Percentiles rank a stretch among this genome's conserved stretches.
Evolutionary conservation across 2,888 invertebrate species (phyloP).

Genomic region (Acronicta psi): DNA sequence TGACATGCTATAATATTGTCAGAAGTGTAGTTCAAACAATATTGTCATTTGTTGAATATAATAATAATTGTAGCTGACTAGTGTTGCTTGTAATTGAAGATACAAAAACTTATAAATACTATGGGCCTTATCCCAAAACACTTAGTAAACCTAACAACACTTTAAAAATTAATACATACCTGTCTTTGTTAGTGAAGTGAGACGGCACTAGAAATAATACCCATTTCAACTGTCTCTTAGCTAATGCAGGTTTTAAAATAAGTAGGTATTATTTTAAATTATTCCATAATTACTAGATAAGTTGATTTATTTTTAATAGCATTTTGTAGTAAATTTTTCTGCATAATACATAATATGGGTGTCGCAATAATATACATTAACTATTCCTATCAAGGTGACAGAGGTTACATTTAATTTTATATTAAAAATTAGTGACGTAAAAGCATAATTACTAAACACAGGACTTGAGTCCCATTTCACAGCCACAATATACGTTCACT

Average conservation of each 20-base stretch:
- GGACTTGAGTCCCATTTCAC: conserved; percentile 82
- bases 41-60: conserved; percentile 43
- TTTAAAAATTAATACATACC: not conserved
- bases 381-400: conserved; percentile 54
- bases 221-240: not conserved
- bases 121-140: conserved; percentile 6
- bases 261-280: conserved; percentile 19
- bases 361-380: conserved; percentile 49
- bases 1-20: conserved; percentile 10
- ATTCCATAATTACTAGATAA: conserved; percentile 23
- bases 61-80: conserved; percentile 75
- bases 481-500: conserved; percentile 86
- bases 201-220: not conserved
- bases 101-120: conserved; percentile 53
- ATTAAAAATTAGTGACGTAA: conserved; percentile 84
- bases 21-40: conserved; percentile 40
- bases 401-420: conserved; percentile 63
- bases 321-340: conserved; percentile 18
- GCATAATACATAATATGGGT: conserved; percentile 28
- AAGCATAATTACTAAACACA: conserved; percentile 83
- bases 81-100: conserved; percentile 71
- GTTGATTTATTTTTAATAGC: conserved; percentile 4
- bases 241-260: not conserved
- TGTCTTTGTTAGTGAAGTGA: not conserved
- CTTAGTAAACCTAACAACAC: not conserved